Base-by-base conservation (phyloP, 2,113 vertebrate genomes). In the Cinclus mexicanus region DNA sequence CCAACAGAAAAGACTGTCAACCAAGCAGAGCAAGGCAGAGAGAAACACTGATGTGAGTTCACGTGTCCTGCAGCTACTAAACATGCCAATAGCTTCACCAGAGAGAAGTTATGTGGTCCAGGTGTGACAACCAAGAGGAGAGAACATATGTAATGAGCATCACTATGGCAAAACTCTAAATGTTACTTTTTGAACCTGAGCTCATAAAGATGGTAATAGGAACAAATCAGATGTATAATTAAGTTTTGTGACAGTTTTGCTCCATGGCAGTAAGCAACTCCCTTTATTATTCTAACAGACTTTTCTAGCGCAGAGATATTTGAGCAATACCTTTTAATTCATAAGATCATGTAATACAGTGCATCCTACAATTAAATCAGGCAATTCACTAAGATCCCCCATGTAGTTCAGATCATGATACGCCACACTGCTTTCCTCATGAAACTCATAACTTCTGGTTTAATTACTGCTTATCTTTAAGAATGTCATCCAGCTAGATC, bases 71-170 rank as follows among this genome's bases (percentile, higher is more conserved):
- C 47, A 78, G 23, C 29, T 63, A 31, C 50, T 79, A 79, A 92
- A 47, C 33, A 35, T 33, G 19, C 31, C 81, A 70, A 33, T 20
- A 80, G 3, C 57, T 60, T 59, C 28, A 41, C 49, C 29, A 37
- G 67, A 85, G 55, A 71, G 13, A 74, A 7, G 22, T 49, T 35
- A 31, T 14, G 15, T 4, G 5, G 15, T 44, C 31, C 68, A 63
- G 25, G 8, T 0, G 0, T 41, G 52, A 78, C 42, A 35, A 60
- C 10, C 10, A 55, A 52, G 44, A 83, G 14, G 22, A 2, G 16
- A 86, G 10, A 19, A 39, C 0, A 0, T 7, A 3, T 61, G 42
- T 61, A 37, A 31, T 59, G 47, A 84, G 21, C 23, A 68, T 16
- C 29, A 37, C 18, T n/a, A 50, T 6, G 18, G 61, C 4, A 87